Evolutionary conservation across 1,140 invertebrate genomes (phyloP), one percentile per base, ranked within the genome.

Genomic region (Pogonus chalceus): DNA sequence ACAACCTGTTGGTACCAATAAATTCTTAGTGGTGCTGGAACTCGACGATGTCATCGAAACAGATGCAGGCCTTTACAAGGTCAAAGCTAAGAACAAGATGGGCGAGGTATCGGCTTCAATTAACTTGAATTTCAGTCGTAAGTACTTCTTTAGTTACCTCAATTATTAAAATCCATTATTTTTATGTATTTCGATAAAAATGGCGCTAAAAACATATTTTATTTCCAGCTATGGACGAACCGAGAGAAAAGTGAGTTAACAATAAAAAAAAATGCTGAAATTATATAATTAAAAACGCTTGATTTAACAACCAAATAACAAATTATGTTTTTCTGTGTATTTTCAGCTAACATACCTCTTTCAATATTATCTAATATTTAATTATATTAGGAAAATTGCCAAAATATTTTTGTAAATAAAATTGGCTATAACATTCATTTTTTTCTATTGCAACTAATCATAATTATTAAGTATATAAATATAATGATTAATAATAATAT

Each of bases 41-140:
- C 79, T 98, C 62, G 88, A 94, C 69, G 91, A 96, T 72, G 94
- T 97, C 61, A 85, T 94, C 71, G 92, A 96, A 80, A 85, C 84
- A 20, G 95, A 98, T 73, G 92, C 92, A 57, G 95, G 95, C 65
- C 84, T 95, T 52, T 98, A 98, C 78, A 95, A 95, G 76, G 93
- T 98, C 65, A 92, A 92, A 73, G 95, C 95, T 61, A 95, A 92
- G 74, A 98, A 98, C 74, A 92, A 90, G 74, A 90, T 92, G 78
- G 95, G 95, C 68, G 94, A 98, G 80, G 93, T 97, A 67, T 88
- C 93, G 55, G 94, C 94, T 59, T 96, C 93, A 63, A 97, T 98
- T 73, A 98, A 96, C 73, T 83, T 98, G 67, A 98, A 98, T 80
- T 97, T 98, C 72, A 94, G 91, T 73, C 91, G 92, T 96, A 76